Base-by-base conservation (phyloP, 2,888 invertebrate species). In the Seira sanloemensis region DNA sequence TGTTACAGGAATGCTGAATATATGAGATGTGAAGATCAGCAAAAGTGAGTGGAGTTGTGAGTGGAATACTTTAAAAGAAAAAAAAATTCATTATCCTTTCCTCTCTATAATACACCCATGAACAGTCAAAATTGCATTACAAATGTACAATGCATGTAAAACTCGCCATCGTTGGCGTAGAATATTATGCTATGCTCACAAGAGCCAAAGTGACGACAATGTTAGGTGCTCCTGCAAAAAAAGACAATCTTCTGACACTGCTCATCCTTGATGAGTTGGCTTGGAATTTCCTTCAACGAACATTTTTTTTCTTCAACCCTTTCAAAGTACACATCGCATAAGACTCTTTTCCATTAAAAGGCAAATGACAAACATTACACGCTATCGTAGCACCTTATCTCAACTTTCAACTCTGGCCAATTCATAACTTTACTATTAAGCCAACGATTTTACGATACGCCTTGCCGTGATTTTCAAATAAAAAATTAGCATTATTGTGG, bases 1-100 rank as follows among this genome's bases (percentile, higher is more conserved):
- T 83, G 82, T 83, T 83, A 83, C 83, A 83, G 83, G 83, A 83
- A 83, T 83, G 83, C 12, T 78, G 78, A 78, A 78, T 78, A 77
- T 23, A 78, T 68, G 23, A 24, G 27, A 65, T 50, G 12, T 18
- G 16, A 50, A 50, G 50, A 50, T 50, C 5, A 7, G 50, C n/a
- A 50, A 18, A 50, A 50, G 50, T 50, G 50, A 50, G 50, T 68
- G 58, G 68, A 12, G 25, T 69, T 16, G 1, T n/a, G 27, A 26
- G 24, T 73, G 27, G 50, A 50, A 50, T 50, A 50, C 50, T 18
- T 50, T 12, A 50, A 18, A 50, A 18, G 50, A 50, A 50, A 50
- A 50, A 50, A 50, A 50, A n/a, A n/a, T n/a, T 50, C 50, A 50
- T 50, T 50, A 16, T 16, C 50, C 50, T 7, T 7, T 50, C 16